Conservation (phyloP, 2,888 invertebrate genomes). For the Rhagonycha fulva region DNA sequence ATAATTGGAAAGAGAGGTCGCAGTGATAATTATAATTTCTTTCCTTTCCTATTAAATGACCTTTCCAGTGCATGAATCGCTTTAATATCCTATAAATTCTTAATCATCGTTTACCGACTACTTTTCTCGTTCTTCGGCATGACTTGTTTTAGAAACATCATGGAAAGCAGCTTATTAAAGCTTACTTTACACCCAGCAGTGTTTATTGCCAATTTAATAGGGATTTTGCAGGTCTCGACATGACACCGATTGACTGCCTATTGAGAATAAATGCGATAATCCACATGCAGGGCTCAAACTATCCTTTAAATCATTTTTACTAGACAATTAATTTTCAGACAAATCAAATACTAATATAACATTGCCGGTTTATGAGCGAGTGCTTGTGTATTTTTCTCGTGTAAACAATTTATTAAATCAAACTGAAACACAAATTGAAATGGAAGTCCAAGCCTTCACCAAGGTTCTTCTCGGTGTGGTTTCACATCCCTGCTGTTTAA, state of each 20-base stretch:
- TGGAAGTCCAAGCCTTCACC: not conserved
- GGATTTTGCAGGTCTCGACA: constrained; percentile 29
- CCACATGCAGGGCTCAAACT: constrained; percentile 19
- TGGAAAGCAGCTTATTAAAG: constrained; percentile 37
- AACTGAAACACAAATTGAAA: not conserved
- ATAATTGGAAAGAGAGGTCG: not conserved
- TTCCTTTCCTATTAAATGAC: not conserved
- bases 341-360: constrained; percentile 20
- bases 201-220: constrained; percentile 36
- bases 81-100: constrained; percentile 21
- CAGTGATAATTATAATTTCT: not conserved
- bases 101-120: constrained; percentile 26
- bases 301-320: constrained; percentile 25
- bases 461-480: too few species aligned
- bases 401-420: not conserved
- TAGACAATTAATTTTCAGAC: constrained; percentile 23
- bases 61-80: constrained; percentile 18
- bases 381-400: not conserved
- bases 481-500: too few species aligned
- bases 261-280: constrained; percentile 30
- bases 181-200: constrained; percentile 32
- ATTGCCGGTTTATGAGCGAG: constrained; percentile 4
- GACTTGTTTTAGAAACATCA: constrained; percentile 26
- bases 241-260: constrained; percentile 35
- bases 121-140: constrained; percentile 13